Evolutionary conservation across 1,140 invertebrate species (phyloP).

Genomic region (Triops cancriformis): DNA sequence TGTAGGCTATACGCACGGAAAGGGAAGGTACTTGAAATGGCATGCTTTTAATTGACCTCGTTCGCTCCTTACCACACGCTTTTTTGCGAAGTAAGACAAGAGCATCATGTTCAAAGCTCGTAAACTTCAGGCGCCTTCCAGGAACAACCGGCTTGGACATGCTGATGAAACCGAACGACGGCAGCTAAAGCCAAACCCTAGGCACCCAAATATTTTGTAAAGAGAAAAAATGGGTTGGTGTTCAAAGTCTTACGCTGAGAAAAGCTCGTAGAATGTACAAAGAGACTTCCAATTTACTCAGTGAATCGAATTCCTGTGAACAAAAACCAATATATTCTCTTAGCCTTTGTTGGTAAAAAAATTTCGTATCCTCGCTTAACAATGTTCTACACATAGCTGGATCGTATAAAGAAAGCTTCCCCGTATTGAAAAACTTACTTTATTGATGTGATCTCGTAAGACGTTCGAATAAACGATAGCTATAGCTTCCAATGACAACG

Average conservation of each 20-base stretch:
- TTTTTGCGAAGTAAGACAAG: background rate
- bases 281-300: slow-evolving; percentile 61
- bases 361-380: background rate
- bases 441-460: slow-evolving; percentile 63
- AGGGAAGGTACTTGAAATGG: slow-evolving; percentile 9
- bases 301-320: slow-evolving; percentile 62
- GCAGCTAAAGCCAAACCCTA: background rate
- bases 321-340: slow-evolving; percentile 34
- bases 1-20: background rate
- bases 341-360: background rate
- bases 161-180: slow-evolving; percentile 8
- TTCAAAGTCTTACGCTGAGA: background rate
- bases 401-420: background rate
- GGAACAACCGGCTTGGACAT: background rate
- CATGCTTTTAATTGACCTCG: background rate
- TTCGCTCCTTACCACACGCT: background rate
- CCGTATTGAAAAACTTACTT: slow-evolving; percentile 44
- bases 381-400: background rate
- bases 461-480: slow-evolving; percentile 67
- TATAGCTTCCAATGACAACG: slow-evolving; percentile 62
- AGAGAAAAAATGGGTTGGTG: background rate
- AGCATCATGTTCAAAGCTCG: background rate
- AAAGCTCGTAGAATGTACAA: slow-evolving; percentile 33
- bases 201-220: background rate
- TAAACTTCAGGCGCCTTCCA: slow-evolving; percentile 6